Base-by-base conservation (phyloP, 2,888 invertebrate species). In the Endotricha flammealis region DNA sequence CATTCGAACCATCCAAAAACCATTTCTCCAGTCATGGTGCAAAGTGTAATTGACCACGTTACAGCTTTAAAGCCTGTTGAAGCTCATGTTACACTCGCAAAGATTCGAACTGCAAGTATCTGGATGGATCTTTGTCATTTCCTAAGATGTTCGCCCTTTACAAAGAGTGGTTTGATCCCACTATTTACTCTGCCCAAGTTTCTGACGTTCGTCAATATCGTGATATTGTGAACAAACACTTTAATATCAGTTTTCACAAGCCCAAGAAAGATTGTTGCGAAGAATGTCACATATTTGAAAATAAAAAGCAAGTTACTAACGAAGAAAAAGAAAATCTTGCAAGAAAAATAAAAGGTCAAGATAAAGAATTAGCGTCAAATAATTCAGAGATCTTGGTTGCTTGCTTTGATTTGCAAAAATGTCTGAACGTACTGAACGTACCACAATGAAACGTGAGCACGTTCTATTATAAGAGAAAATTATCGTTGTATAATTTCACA, bases 241-340 rank as follows among this genome's bases (percentile, higher is more conserved):
- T 30, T 3, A 30, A 30, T 17, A 30, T 30, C 10, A 17, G 30
- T 30, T 30, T 30, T 11, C 30, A 30, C 11, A 30, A 30, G 13
- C 30, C 30, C 11, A 30, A 17, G 17, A 30, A 30, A 17, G 30
- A 30, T 20, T 11, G 11, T 17, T 17, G 30, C 11, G 30, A 16
- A 30, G 12, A 30, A 17, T 30, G 30, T 10, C 30, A 30, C 30
- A 20, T 30, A 12, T 20, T 12, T 20, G 30, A 30, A 30, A 30
- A 30, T 30, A 30, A 30, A 9, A 30, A 20, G 2, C 20, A 30
- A 20, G 20, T 17, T 20, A 30, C 30, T 17, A 9, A 30, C 6
- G 4, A 4, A 30, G 30, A 30, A 12, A 30, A 20, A 20, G 20
- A 17, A 10, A 30, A 30, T 9, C 30, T 17, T 17, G 20, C 29